Evolutionary conservation across 2,113 vertebrate species (phyloP).

Genomic region (Ceyx cyanopectus): DNA sequence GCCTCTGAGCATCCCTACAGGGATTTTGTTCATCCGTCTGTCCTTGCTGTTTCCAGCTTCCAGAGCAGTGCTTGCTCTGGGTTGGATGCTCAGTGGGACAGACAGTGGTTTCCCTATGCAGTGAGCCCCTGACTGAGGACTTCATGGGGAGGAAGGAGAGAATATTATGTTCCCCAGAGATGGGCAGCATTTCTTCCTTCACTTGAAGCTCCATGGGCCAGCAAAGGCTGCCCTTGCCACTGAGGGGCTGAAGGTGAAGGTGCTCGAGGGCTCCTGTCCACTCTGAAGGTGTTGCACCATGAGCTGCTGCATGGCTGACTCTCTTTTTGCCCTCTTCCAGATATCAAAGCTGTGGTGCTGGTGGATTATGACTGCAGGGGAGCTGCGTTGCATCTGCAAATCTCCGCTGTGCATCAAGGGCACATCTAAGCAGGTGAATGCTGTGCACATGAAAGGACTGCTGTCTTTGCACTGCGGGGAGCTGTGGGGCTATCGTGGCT

Average conservation of each 20-base stretch:
- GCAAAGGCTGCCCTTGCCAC: not conserved
- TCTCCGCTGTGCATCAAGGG: not conserved
- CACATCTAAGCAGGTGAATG: constrained; percentile 43
- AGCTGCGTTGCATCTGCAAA: constrained; percentile 3
- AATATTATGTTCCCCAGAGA: not conserved
- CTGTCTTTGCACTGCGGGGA: not conserved
- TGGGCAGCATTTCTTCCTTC: not conserved
- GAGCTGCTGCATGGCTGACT: not conserved
- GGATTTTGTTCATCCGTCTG: not conserved
- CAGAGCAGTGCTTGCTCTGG: not conserved
- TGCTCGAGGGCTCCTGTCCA: not conserved
- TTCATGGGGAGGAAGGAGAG: not conserved
- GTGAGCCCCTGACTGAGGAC: fast-evolving
- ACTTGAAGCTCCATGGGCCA: not conserved
- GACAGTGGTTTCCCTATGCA: not conserved
- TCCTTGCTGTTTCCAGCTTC: not conserved
- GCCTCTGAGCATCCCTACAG: not conserved
- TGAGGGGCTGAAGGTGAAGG: not conserved
- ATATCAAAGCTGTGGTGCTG: not conserved
- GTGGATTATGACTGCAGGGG: not conserved
- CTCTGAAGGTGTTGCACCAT: not conserved
- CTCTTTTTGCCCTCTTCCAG: not conserved
- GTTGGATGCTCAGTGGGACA: not conserved
- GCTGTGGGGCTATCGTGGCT: not conserved
- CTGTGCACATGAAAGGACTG: constrained; percentile 7